Base-by-base conservation (phyloP, 2,797 vertebrate species). In the Salmo trutta region DNA sequence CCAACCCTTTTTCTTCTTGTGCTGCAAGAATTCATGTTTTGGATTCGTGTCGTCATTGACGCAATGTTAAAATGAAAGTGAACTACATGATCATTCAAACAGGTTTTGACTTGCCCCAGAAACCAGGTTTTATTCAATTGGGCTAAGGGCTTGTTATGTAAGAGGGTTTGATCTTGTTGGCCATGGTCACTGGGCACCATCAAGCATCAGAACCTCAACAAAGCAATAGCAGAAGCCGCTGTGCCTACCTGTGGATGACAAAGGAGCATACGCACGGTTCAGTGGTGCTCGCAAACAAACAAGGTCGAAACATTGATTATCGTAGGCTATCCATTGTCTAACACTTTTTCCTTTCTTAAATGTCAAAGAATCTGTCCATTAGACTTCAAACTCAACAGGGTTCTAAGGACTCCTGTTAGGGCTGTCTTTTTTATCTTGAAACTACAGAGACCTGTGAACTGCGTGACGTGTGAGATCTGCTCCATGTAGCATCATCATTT, bases 151-250 rank as follows among this genome's bases (percentile, higher is more conserved):
- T 68, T 36, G 24, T 75, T 56, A 29, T 29, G 51, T 24, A 72
- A 4, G 12, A 67, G 1, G 0, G n/a, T 16, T 52, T 68, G 27
- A 33, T 33, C 17, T 47, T 4, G 59, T 80, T 77, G 8, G 81
- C 53, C 67, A 75, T 21, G 17, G 56, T 85, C 82, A 77, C 72
- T 36, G 36, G 82, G 74, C 75, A 75, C 72, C 85, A 74, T 90
- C 24, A 74, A 79, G 73, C 79, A 53, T 75, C 29, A 76, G 74
- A 79, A 79, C 75, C 82, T 87, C 80, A 62, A 54, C 81, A 86
- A 71, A 78, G 82, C 89, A 91, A 83, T 87, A 91, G 81, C 74
- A 76, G 76, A 88, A 75, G 89, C 90, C 88, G 82, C 64, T 70
- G 83, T 89, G 87, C 86, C 85, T 83, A 79, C 75, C 79, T 84